Evolutionary conservation across 2,888 invertebrate species (phyloP).

Genomic region (Leucophenga maculata): DNA sequence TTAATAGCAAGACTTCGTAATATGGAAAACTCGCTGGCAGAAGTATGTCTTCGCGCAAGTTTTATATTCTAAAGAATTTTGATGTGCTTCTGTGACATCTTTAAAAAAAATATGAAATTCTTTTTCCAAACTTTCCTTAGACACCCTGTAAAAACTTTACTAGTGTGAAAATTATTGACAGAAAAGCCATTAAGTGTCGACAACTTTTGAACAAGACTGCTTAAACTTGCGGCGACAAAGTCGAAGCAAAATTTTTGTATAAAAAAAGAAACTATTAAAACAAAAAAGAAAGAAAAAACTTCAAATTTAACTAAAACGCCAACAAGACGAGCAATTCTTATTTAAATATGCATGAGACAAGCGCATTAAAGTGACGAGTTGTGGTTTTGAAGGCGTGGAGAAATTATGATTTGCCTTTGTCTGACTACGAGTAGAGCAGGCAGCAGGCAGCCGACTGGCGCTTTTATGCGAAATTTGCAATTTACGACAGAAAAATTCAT

Average conservation of each 20-base stretch:
- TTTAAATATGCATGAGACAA: slow-evolving; percentile 58
- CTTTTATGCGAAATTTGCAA: slow-evolving; percentile 9
- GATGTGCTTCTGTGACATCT: too few relatives aligned
- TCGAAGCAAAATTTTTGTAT: too few relatives aligned
- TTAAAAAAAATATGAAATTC: too few relatives aligned
- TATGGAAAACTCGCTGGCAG: too few relatives aligned
- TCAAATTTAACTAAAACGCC: slow-evolving; percentile 35
- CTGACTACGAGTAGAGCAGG: not conserved
- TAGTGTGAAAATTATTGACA: slow-evolving; percentile 52
- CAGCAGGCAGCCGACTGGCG: not conserved
- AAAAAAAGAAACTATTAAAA: too few relatives aligned
- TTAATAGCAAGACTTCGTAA: too few relatives aligned
- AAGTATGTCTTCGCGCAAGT: too few relatives aligned
- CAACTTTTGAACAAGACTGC: slow-evolving; percentile 51
- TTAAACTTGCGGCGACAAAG: slow-evolving; percentile 39
- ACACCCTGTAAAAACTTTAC: too few relatives aligned
- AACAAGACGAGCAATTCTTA: slow-evolving; percentile 41
- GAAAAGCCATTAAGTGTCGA: slow-evolving; percentile 62
- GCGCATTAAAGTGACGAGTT: not conserved
- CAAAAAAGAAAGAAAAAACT: slow-evolving; percentile 35
- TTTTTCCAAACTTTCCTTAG: too few relatives aligned
- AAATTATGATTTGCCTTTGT: not conserved
- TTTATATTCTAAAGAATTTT: too few relatives aligned
- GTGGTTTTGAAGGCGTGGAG: too few relatives aligned
- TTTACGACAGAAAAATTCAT: slow-evolving; percentile 55